These are phyloP conservation scores for Furcula furcula DNA, from an alignment of 2,888 invertebrate species.

Conservation along the genomic window DNA sequence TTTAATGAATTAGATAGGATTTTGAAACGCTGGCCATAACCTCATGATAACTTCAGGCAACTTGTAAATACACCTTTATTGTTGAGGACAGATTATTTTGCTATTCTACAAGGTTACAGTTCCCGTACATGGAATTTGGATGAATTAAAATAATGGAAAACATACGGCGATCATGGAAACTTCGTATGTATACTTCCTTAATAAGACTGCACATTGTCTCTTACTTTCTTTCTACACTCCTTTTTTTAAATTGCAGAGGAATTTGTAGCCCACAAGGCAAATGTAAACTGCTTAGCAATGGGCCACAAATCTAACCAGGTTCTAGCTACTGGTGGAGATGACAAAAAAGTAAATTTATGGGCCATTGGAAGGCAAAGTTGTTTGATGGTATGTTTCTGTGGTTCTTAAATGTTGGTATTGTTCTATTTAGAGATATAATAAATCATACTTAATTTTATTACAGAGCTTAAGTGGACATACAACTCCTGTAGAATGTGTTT, in stretches of 20 bases:
- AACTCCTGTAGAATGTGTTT: slow-evolving; percentile 96
- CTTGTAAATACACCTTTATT: too few relatives aligned
- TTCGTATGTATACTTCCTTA: slow-evolving; percentile 83
- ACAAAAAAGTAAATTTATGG: slow-evolving; percentile 98
- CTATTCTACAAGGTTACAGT: slow-evolving; percentile 30
- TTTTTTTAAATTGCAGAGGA: slow-evolving; percentile 84
- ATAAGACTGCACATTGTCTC: neutral
- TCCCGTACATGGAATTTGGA: slow-evolving; percentile 43
- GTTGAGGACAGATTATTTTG: slow-evolving; percentile 10
- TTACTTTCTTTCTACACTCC: neutral
- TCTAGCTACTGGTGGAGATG: slow-evolving; percentile 96
- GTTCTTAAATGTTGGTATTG: neutral
- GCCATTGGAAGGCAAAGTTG: slow-evolving; percentile 97
- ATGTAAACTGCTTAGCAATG: slow-evolving; percentile 93
- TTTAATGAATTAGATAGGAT: too few relatives aligned
- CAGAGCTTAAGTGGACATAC: slow-evolving; percentile 96
- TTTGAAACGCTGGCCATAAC: too few relatives aligned
- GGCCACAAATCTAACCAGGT: slow-evolving; percentile 96
- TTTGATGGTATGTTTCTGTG: slow-evolving; percentile 91
- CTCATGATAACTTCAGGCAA: too few relatives aligned
- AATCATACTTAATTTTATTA: slow-evolving; percentile 30
- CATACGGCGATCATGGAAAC: slow-evolving; percentile 89
- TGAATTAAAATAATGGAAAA: slow-evolving; percentile 65
- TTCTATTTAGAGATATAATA: neutral
- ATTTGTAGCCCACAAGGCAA: slow-evolving; percentile 92